Evolutionary conservation across 2,888 invertebrate species (phyloP).

Genomic region (Agapostemon virescens): DNA sequence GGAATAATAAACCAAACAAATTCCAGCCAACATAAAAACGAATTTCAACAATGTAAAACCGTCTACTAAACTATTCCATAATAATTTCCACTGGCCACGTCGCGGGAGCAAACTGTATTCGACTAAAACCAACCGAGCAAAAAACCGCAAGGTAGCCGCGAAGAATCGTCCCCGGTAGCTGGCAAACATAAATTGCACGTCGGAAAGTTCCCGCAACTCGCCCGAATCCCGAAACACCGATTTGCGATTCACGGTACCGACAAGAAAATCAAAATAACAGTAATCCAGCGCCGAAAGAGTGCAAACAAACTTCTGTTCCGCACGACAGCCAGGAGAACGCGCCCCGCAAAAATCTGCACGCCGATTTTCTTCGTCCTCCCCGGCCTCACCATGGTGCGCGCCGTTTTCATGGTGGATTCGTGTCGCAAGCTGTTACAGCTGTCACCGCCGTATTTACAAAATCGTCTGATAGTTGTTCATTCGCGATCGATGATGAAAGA

Average conservation of each 20-base stretch:
- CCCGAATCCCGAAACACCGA: not conserved
- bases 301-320: not conserved
- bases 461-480: not conserved
- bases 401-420: not conserved
- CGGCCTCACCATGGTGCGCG: not conserved
- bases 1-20: no score
- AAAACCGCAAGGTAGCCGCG: no score
- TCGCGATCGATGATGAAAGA: conserved; percentile 33
- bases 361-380: not conserved
- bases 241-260: not conserved
- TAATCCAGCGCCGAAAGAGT: not conserved
- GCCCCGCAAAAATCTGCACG: not conserved
- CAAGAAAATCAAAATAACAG: not conserved
- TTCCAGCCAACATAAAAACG: no score
- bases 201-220: not conserved
- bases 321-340: not conserved
- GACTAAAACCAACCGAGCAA: no score
- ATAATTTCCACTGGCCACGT: no score
- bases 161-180: not conserved
- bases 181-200: not conserved
- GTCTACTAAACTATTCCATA: no score
- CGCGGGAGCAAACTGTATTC: no score
- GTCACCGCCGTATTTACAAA: conserved; percentile 10
- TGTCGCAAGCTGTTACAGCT: not conserved
- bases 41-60: no score